phyloP scores from a whole-genome alignment of 2,888 invertebrate genomes.

The Miltochrista miniata region DNA sequence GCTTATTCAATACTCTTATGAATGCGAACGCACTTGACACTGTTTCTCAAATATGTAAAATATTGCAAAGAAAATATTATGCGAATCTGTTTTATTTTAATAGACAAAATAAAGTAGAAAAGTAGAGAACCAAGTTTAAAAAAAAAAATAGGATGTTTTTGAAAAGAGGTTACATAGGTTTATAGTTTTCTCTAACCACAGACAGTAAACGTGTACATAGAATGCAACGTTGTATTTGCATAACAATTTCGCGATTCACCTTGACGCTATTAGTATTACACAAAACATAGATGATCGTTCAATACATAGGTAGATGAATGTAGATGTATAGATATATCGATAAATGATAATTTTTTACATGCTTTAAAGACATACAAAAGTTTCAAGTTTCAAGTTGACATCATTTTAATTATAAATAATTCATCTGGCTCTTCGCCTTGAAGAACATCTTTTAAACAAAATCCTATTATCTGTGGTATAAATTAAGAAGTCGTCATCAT shows the following conservation, averaged over 20 bases:
- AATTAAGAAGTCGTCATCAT: too few species aligned
- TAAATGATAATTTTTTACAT: conserved; percentile 23
- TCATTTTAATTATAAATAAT: too few species aligned
- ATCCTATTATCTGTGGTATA: too few species aligned
- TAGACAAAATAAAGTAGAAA: too few species aligned
- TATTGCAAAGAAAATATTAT: conserved; percentile 13
- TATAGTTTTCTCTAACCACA: neutral
- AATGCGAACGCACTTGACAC: neutral
- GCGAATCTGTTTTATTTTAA: neutral
- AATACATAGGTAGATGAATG: neutral
- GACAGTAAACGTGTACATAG: conserved; percentile 41
- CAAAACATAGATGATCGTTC: conserved; percentile 34
- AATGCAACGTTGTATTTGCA: conserved; percentile 61
- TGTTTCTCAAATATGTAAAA: conserved; percentile 7
- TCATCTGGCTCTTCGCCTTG: too few species aligned
- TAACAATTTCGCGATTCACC: conserved; percentile 68
- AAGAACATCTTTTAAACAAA: too few species aligned
- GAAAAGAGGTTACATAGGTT: too few species aligned
- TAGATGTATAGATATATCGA: conserved; percentile 32
- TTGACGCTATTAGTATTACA: conserved; percentile 45
- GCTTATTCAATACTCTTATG: conserved; percentile 9
- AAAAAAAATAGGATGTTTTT: too few species aligned
- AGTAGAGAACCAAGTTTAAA: too few species aligned
- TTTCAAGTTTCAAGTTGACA: too few species aligned
- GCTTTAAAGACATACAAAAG: too few species aligned